phyloP scores from a whole-genome alignment of 2,113 vertebrate genomes.

The Hassar affinis region DNA sequence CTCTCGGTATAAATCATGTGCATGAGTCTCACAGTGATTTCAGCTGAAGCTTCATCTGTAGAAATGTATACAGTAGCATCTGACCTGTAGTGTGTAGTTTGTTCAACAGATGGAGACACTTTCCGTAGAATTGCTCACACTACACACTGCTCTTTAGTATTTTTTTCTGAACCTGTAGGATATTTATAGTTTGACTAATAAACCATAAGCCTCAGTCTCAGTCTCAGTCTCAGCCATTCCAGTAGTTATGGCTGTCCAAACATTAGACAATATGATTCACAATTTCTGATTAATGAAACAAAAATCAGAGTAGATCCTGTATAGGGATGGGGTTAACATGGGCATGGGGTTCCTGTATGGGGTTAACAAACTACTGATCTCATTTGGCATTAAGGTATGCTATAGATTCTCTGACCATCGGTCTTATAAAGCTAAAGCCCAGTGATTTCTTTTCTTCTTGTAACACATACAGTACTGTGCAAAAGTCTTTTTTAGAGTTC shows the following conservation, averaged over 20 bases:
- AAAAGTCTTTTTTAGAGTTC: no score
- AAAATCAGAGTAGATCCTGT: neutral
- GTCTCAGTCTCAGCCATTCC: neutral
- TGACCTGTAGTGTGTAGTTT: neutral
- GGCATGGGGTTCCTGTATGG: neutral
- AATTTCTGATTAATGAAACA: neutral
- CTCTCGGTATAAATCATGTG: neutral
- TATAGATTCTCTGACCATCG: neutral
- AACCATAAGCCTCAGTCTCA: neutral
- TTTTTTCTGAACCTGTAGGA: neutral
- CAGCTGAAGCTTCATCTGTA: no score
- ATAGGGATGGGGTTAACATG: neutral
- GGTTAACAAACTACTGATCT: neutral
- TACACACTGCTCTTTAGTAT: neutral
- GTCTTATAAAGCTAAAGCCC: neutral
- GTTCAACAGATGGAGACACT: slow-evolving; percentile 41
- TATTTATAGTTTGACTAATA: neutral
- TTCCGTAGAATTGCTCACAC: neutral
- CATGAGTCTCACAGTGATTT: neutral
- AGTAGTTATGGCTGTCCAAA: neutral
- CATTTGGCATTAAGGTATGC: neutral
- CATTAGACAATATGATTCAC: neutral
- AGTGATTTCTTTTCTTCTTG: neutral
- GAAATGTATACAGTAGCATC: no score
- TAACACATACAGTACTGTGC: neutral